A percentile compares a stretch with the other conserved stretches of the same genome.
These are phyloP conservation scores for Drosophila littoralis DNA, from an alignment of 1,140 invertebrate genomes.

Conservation along the genomic window DNA sequence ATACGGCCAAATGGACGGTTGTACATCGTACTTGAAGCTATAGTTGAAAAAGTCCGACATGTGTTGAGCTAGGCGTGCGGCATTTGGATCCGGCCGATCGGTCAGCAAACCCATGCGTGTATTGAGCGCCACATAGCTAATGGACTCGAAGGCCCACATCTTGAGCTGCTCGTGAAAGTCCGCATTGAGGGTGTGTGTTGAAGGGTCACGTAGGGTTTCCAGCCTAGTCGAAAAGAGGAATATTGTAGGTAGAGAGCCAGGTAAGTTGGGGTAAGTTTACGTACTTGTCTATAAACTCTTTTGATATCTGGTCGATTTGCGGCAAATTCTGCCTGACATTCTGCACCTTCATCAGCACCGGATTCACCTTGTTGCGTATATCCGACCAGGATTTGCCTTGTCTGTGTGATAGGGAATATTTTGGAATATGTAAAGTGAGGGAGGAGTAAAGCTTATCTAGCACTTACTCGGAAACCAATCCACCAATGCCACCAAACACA, in stretches of 20 bases:
- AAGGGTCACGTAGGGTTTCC: slow-evolving; percentile 84
- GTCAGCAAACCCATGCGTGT: slow-evolving; percentile 74
- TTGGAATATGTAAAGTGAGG: background rate
- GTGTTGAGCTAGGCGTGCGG: slow-evolving; percentile 86
- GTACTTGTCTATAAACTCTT: slow-evolving; percentile 69
- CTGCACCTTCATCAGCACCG: slow-evolving; percentile 72
- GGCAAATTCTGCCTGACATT: slow-evolving; percentile 67
- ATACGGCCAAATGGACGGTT: slow-evolving; percentile 87
- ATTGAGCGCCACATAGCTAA: slow-evolving; percentile 88
- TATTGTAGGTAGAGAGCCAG: too few relatives aligned
- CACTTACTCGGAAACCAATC: slow-evolving; percentile 65
- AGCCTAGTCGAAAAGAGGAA: slow-evolving; percentile 80
- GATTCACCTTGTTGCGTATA: slow-evolving; percentile 73
- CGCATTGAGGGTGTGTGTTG: slow-evolving; percentile 85
- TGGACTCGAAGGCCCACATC: slow-evolving; percentile 89
- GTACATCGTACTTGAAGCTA: slow-evolving; percentile 87
- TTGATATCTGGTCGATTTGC: slow-evolving; percentile 65
- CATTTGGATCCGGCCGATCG: slow-evolving; percentile 84
- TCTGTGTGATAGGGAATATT: slow-evolving; percentile 8
- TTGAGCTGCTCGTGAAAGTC: slow-evolving; percentile 88
- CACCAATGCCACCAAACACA: slow-evolving; percentile 67
- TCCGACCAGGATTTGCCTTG: slow-evolving; percentile 70
- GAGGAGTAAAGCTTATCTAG: too few relatives aligned
- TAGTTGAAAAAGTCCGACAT: slow-evolving; percentile 85
- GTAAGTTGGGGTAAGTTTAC: background rate